Conservation (phyloP, 2,113 vertebrate species). For the Cyanistes caeruleus region DNA sequence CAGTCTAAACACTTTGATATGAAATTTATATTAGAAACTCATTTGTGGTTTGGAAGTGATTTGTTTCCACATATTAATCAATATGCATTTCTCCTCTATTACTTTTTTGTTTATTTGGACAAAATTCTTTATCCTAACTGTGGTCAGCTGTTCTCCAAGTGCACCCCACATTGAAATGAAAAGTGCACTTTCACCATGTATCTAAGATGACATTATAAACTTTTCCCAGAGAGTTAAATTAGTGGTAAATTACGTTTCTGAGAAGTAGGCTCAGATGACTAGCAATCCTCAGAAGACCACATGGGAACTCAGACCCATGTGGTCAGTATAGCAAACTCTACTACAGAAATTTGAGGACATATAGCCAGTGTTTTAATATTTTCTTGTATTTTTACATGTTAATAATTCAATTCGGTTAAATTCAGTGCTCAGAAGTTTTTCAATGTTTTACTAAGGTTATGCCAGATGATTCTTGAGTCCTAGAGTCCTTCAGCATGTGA, state of each 20-base stretch:
- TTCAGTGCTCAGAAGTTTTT: neutral
- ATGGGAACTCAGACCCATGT: neutral
- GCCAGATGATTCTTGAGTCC: neutral
- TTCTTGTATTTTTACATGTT: neutral
- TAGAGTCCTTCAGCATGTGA: neutral
- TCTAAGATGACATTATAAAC: neutral
- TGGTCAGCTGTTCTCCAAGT: neutral
- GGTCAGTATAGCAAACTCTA: neutral
- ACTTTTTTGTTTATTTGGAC: neutral
- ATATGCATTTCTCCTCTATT: neutral
- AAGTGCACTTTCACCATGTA: neutral
- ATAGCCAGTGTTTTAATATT: neutral
- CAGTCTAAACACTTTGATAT: neutral
- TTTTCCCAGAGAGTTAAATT: neutral
- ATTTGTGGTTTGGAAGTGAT: neutral
- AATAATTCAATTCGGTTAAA: neutral
- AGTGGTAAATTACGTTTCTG: neutral
- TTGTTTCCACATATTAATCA: neutral
- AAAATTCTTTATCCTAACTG: neutral
- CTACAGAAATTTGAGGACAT: neutral
- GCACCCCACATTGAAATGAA: neutral
- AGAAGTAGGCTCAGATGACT: neutral
- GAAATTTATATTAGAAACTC: neutral
- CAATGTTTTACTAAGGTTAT: neutral
- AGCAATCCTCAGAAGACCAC: neutral